Evolutionary conservation across 1,140 invertebrate species (phyloP).

Genomic region (Pachypsylla venusta): DNA sequence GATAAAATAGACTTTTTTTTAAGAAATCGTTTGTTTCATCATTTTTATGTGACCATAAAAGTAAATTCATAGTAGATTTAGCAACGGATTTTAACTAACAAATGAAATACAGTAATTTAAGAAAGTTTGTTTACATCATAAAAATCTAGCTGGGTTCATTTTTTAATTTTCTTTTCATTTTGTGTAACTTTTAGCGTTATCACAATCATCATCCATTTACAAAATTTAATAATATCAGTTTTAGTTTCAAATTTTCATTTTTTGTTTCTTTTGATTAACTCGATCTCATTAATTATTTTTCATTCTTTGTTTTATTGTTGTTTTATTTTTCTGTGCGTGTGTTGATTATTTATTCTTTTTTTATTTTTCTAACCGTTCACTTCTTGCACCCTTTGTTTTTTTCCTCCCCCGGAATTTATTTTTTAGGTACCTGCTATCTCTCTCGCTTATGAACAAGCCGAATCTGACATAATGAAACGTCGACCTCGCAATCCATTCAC

Average conservation of each 20-base stretch:
- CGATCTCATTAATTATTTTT: slow-evolving; percentile 11
- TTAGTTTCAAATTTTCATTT: background rate
- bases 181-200: too few species aligned
- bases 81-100: too few species aligned
- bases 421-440: slow-evolving; percentile 90
- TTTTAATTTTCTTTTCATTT: too few species aligned
- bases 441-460: slow-evolving; percentile 93
- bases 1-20: too few species aligned
- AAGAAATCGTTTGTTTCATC: too few species aligned
- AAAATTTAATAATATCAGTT: slow-evolving; percentile 8
- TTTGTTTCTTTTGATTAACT: background rate
- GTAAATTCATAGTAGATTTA: too few species aligned
- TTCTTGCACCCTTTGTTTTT: slow-evolving; percentile 10
- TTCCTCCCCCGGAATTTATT: background rate
- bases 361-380: slow-evolving; percentile 18
- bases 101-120: too few species aligned
- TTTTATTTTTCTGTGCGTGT: slow-evolving; percentile 15
- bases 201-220: too few species aligned
- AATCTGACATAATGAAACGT: slow-evolving; percentile 99
- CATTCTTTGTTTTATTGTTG: slow-evolving; percentile 3
- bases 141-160: too few species aligned
- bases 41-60: too few species aligned
- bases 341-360: too few species aligned
- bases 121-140: too few species aligned
- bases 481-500: slow-evolving; percentile 82